A percentile compares a stretch with the other conserved stretches of the same genome.
Evolutionary conservation across 2,888 invertebrate genomes (phyloP).

Genomic region (Onchidella celtica): DNA sequence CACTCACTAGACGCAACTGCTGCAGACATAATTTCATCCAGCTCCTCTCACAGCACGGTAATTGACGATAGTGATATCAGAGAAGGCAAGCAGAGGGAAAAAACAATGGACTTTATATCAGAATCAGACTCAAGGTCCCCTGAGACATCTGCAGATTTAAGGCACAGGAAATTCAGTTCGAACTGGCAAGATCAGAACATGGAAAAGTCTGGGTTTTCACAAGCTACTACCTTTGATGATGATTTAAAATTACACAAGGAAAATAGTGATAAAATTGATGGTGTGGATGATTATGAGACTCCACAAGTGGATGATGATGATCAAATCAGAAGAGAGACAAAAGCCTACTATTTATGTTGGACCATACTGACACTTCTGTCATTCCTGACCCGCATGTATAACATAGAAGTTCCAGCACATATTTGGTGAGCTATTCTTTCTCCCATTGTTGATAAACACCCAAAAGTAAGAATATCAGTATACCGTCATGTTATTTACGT

Average conservation of each 20-base stretch:
- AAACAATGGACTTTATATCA: neutral
- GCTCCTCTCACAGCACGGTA: too few relatives aligned
- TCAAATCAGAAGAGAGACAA: neutral
- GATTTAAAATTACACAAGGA: too few relatives aligned
- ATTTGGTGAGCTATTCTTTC: constrained; percentile 87
- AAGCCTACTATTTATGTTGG: constrained; percentile 54
- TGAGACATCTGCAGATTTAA: neutral
- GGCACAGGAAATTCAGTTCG: neutral
- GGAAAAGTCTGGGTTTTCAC: neutral
- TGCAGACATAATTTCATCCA: too few relatives aligned
- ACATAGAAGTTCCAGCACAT: constrained; percentile 94
- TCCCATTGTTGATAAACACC: constrained; percentile 25
- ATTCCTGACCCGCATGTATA: constrained; percentile 90
- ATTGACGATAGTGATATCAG: too few relatives aligned
- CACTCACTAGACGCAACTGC: too few relatives aligned
- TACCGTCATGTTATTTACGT: too few relatives aligned
- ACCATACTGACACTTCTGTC: constrained; percentile 81
- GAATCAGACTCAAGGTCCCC: too few relatives aligned
- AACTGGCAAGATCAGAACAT: neutral
- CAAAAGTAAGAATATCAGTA: neutral
- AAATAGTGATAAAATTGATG: neutral
- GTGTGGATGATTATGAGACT: neutral
- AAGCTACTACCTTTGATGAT: too few relatives aligned
- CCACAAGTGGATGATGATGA: constrained; percentile 13
- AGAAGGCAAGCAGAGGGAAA: too few relatives aligned